These are phyloP conservation scores for Oxyscelio sp. DNA, from an alignment of 2,888 invertebrate species.

Conservation along the genomic window DNA sequence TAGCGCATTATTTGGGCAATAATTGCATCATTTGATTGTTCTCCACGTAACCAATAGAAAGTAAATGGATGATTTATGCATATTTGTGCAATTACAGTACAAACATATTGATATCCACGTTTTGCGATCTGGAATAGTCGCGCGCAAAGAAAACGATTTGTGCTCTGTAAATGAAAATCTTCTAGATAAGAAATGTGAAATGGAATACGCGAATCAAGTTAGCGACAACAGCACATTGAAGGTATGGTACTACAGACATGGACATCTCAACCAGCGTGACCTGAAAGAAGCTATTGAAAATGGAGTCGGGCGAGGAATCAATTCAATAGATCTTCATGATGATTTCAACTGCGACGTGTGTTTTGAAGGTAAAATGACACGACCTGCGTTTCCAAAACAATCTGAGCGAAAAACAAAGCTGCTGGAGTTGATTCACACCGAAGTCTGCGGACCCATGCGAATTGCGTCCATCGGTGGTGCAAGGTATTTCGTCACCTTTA, in stretches of 20 bases:
- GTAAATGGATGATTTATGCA: too few relatives aligned
- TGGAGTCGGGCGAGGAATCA: constrained; percentile 8
- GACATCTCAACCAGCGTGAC: background rate
- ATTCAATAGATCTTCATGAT: background rate
- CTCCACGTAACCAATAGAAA: too few relatives aligned
- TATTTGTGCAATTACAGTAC: too few relatives aligned
- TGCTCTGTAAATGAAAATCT: background rate
- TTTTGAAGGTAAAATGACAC: constrained; percentile 6
- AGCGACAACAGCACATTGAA: background rate
- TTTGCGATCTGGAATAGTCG: too few relatives aligned
- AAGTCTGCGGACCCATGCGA: constrained; percentile 15
- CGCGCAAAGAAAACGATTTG: background rate
- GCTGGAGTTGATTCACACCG: constrained; percentile 60
- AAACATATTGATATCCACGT: too few relatives aligned
- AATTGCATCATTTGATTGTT: too few relatives aligned
- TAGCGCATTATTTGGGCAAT: too few relatives aligned
- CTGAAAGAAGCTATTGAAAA: background rate
- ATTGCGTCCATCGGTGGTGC: background rate
- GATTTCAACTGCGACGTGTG: constrained; percentile 16
- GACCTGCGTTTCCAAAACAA: constrained; percentile 20
- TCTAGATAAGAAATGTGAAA: background rate
- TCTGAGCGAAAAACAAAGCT: constrained; percentile 16
- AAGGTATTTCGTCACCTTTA: background rate
- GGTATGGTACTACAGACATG: background rate
- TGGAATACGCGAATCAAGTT: background rate